Evolutionary conservation across 2,797 vertebrate species (phyloP).

Genomic region (Spinus pinus): DNA sequence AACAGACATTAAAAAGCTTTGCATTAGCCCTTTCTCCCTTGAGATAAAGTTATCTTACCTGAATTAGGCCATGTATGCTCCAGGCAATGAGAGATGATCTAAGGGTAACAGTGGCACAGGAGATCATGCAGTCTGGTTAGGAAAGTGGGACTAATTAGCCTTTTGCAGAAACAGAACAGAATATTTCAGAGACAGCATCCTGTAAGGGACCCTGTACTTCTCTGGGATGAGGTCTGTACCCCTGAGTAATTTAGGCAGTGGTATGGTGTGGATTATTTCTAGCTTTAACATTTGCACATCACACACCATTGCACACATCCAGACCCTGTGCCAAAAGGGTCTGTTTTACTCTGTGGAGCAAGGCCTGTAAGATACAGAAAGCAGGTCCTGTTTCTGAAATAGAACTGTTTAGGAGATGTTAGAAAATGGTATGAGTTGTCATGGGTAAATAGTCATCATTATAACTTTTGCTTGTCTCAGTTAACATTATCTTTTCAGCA

Average conservation of each 20-base stretch:
- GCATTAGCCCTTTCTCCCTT: background rate
- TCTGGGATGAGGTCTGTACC: background rate
- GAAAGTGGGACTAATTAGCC: background rate
- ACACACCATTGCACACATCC: background rate
- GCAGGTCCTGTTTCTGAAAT: background rate
- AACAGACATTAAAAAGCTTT: background rate
- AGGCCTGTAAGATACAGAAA: background rate
- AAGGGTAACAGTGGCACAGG: background rate
- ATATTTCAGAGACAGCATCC: background rate
- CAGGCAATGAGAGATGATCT: slow-evolving; percentile 21
- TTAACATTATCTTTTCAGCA: background rate
- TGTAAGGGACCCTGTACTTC: background rate
- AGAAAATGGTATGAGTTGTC: background rate
- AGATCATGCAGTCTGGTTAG: background rate
- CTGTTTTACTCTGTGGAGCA: background rate
- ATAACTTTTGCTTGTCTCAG: background rate
- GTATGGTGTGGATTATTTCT: background rate
- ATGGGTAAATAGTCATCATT: background rate
- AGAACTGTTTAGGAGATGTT: background rate
- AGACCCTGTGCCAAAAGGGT: background rate
- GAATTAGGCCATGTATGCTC: background rate
- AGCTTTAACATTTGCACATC: background rate
- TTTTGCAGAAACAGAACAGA: background rate
- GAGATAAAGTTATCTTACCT: background rate
- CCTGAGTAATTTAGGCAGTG: background rate